phyloP scores from a whole-genome alignment of 2,113 vertebrate species.

The Terrapene triunguis region DNA sequence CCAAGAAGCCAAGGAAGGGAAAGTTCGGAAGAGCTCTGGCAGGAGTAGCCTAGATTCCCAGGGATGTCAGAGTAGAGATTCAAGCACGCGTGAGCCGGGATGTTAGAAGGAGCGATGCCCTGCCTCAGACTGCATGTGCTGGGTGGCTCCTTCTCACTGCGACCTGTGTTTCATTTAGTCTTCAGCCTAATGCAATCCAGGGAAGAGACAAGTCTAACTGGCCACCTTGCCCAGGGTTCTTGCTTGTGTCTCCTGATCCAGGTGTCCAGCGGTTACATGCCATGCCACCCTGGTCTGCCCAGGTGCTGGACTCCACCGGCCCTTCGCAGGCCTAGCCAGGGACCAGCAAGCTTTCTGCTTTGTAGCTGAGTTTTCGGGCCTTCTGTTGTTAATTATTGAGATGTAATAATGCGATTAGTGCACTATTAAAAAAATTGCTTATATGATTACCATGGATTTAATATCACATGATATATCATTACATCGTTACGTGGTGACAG shows the following conservation, averaged over 20 bases:
- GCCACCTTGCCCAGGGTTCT: rapidly evolving
- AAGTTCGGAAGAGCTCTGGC: neutral
- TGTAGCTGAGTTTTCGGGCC: conserved; percentile 77
- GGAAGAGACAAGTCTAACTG: neutral
- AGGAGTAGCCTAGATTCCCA: neutral
- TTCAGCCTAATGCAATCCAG: neutral
- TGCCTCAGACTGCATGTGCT: neutral
- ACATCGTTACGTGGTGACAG: conserved; percentile 96
- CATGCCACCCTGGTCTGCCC: rapidly evolving
- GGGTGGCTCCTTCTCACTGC: neutral
- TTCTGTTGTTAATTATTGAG: conserved; percentile 88
- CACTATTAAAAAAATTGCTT: conserved; percentile 88
- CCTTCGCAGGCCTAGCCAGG: neutral
- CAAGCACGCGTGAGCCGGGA: neutral
- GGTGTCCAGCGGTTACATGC: neutral
- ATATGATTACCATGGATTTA: conserved; percentile 98
- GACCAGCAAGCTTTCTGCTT: conserved; percentile 50
- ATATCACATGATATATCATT: conserved; percentile 99
- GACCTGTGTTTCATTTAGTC: neutral
- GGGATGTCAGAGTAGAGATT: neutral
- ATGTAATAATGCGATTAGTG: conserved; percentile 88
- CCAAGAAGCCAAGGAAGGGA: neutral
- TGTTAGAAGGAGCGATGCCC: neutral
- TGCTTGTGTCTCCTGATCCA: neutral
- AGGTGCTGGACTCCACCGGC: neutral